Conservation (phyloP, 2,113 vertebrate genomes). For the Crotalus viridis region DNA sequence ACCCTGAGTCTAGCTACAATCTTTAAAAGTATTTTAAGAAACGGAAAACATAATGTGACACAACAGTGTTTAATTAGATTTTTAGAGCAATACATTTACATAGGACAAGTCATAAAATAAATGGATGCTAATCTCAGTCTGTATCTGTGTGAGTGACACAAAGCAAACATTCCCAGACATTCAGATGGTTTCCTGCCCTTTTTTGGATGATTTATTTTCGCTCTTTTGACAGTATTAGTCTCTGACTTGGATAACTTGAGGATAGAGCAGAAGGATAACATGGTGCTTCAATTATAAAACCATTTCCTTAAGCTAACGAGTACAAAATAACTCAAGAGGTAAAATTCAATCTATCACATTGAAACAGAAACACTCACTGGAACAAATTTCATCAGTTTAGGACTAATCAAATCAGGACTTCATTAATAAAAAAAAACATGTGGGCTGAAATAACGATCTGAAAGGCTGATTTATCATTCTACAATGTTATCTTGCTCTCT, state of each 20-base stretch:
- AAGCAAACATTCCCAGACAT: not conserved
- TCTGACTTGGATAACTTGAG: conserved; percentile 14
- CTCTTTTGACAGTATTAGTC: conserved; percentile 6
- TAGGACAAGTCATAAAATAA: conserved; percentile 12
- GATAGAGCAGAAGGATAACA: not conserved
- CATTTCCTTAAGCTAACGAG: not conserved
- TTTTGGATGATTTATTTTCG: not conserved
- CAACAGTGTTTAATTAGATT: conserved; percentile 9
- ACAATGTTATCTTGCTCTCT: too few relatives aligned
- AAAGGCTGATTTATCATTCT: not conserved
- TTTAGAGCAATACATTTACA: conserved; percentile 3
- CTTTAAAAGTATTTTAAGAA: not conserved
- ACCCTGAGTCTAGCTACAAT: not conserved
- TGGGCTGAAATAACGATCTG: not conserved
- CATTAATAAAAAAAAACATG: conserved; percentile 7
- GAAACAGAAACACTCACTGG: not conserved
- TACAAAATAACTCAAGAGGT: not conserved
- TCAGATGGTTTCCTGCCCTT: conserved; percentile 6
- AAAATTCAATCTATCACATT: not conserved
- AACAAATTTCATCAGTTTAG: conserved; percentile 23
- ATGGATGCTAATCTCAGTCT: not conserved
- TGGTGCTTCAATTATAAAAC: conserved; percentile 29
- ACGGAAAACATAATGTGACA: conserved; percentile 16
- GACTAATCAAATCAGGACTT: not conserved
- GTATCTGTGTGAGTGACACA: not conserved